Conservation (phyloP, 2,888 invertebrate genomes). For the Alcis repandata region DNA sequence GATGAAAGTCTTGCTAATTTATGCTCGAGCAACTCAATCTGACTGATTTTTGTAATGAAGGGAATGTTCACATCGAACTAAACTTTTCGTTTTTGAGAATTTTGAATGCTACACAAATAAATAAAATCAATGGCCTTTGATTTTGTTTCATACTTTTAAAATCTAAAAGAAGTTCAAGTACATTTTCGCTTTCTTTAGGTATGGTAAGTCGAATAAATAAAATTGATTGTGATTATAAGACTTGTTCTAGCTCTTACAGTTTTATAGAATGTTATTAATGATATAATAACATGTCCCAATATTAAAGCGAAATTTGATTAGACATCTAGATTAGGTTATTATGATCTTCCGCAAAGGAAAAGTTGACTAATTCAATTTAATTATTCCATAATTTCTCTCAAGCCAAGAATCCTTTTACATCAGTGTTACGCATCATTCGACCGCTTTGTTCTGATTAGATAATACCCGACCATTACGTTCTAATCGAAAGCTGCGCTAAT, state of each 20-base stretch:
- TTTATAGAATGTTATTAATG: no score
- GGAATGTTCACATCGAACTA: no score
- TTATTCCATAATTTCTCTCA: background rate
- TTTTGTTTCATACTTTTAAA: no score
- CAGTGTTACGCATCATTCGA: constrained; percentile 29
- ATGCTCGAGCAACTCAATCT: background rate
- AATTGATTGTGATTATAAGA: no score
- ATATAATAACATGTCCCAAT: no score
- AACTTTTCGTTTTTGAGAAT: no score
- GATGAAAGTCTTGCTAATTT: constrained; percentile 11
- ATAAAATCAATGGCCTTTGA: no score
- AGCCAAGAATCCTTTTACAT: constrained; percentile 35
- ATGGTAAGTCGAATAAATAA: no score
- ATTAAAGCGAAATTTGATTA: background rate
- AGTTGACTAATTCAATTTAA: background rate
- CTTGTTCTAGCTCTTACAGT: no score
- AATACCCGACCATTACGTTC: constrained; percentile 11
- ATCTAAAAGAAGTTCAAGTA: no score
- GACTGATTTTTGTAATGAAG: background rate
- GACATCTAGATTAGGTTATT: background rate
- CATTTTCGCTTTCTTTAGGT: no score
- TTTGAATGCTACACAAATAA: no score
- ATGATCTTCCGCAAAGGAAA: background rate
- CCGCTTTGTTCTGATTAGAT: constrained; percentile 28
- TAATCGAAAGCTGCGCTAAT: constrained; percentile 32